Percentiles rank a stretch among this genome's conserved stretches.
These are phyloP conservation scores for Mythimna loreyi DNA, from an alignment of 2,888 invertebrate genomes.

Conservation along the genomic window DNA sequence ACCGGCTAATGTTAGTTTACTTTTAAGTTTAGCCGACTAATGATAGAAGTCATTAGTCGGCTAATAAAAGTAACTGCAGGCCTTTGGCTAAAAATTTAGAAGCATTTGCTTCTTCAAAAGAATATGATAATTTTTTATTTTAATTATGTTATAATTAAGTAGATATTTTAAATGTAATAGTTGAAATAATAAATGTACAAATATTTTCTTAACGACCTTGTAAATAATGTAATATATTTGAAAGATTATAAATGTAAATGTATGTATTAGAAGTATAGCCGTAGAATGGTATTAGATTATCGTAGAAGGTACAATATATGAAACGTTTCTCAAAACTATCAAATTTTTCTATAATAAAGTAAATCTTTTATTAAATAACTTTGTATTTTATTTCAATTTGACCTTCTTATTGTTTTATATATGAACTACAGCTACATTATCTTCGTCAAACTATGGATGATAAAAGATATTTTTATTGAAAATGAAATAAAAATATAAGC, in stretches of 20 bases:
- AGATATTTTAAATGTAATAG: not conserved
- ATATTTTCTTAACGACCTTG: constrained; percentile 36
- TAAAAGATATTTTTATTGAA: not conserved
- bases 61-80: too few relatives aligned
- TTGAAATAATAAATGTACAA: constrained; percentile 33
- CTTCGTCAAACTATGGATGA: not conserved
- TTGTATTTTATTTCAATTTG: not conserved
- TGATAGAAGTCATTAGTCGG: too few relatives aligned
- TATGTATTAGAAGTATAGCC: constrained; percentile 25
- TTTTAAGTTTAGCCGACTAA: too few relatives aligned
- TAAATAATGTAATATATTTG: constrained; percentile 47
- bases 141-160: too few relatives aligned
- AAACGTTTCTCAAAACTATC: constrained; percentile 37
- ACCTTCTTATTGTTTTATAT: not conserved
- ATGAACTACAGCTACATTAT: not conserved
- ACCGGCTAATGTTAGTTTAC: too few relatives aligned
- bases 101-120: too few relatives aligned
- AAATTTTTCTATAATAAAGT: constrained; percentile 55
- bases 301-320: constrained; percentile 19
- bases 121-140: too few relatives aligned
- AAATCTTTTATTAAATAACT: constrained; percentile 18
- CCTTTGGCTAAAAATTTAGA: too few relatives aligned
- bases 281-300: constrained; percentile 12
- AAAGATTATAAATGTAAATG: not conserved
- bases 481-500: too few relatives aligned